Conservation (phyloP, 2,797 vertebrate genomes). For the Sebastes dallii region DNA sequence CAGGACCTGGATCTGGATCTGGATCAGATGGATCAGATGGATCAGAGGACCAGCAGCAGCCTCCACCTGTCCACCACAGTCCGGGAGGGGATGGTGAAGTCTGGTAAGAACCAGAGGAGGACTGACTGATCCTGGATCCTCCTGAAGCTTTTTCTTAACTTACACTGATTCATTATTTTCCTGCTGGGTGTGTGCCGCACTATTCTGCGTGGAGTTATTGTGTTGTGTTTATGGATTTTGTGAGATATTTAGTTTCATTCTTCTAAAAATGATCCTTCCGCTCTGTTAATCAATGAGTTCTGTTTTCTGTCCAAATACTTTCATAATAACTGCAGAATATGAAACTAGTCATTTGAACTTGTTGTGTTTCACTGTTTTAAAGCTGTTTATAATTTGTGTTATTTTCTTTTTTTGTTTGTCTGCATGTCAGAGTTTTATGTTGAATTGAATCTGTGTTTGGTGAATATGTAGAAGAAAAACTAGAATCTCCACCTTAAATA, state of each 20-base stretch:
- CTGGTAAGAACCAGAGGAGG: conserved; percentile 84
- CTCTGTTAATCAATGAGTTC: not conserved
- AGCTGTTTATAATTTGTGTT: not conserved
- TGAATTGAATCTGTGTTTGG: not conserved
- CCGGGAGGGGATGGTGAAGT: conserved; percentile 85
- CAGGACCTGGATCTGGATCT: not conserved
- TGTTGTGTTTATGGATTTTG: not conserved
- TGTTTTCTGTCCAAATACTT: not conserved
- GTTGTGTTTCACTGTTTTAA: not conserved
- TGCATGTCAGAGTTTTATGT: not conserved
- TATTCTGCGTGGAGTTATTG: not conserved
- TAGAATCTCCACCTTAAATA: not conserved
- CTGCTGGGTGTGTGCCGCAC: not conserved
- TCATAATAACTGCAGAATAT: not conserved
- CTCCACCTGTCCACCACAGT: not conserved
- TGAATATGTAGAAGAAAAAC: not conserved
- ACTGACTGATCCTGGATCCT: not conserved
- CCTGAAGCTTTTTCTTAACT: not conserved
- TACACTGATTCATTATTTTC: not conserved
- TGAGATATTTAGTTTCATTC: not conserved
- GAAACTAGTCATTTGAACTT: not conserved
- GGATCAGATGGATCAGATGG: conserved; percentile 64
- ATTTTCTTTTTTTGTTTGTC: not conserved
- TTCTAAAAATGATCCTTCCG: not conserved
- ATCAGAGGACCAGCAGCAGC: conserved; percentile 72